Percentiles rank a stretch among this genome's conserved stretches.
Evolutionary conservation across 2,888 invertebrate species (phyloP).

Genomic region (Chironomus tentans): DNA sequence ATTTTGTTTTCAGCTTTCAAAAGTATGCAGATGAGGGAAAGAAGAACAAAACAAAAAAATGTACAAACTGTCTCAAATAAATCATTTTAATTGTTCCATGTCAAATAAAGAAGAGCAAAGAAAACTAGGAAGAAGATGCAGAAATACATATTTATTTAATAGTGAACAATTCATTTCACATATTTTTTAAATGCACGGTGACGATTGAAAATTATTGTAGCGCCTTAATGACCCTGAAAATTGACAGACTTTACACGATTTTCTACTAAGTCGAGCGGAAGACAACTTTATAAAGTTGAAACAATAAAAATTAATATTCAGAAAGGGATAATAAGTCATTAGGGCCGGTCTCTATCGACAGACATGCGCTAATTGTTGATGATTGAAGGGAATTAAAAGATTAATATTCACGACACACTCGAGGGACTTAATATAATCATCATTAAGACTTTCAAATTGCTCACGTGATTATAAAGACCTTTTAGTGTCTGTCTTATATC

Average conservation of each 20-base stretch:
- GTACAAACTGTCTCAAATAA: conserved; percentile 9
- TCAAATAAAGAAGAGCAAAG: background rate
- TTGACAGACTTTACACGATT: too few relatives aligned
- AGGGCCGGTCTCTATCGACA: background rate
- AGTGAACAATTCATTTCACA: background rate
- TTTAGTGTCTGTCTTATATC: background rate
- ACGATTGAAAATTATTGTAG: too few relatives aligned
- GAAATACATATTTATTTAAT: background rate
- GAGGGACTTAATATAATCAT: too few relatives aligned
- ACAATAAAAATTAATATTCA: too few relatives aligned
- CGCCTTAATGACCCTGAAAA: too few relatives aligned
- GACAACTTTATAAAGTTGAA: too few relatives aligned
- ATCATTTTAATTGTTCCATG: conserved; percentile 13
- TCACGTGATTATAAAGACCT: background rate
- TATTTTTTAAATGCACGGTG: background rate
- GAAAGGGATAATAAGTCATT: background rate
- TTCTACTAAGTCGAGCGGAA: too few relatives aligned
- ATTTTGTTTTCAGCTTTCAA: background rate
- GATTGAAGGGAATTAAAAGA: background rate
- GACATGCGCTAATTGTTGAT: background rate
- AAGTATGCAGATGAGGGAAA: background rate
- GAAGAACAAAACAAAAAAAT: background rate
- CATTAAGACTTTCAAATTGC: too few relatives aligned
- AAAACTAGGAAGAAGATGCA: conserved; percentile 8
- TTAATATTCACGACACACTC: background rate